These are phyloP conservation scores for Caenorhabditis becei DNA, from an alignment of 2,888 invertebrate species.

Conservation along the genomic window DNA sequence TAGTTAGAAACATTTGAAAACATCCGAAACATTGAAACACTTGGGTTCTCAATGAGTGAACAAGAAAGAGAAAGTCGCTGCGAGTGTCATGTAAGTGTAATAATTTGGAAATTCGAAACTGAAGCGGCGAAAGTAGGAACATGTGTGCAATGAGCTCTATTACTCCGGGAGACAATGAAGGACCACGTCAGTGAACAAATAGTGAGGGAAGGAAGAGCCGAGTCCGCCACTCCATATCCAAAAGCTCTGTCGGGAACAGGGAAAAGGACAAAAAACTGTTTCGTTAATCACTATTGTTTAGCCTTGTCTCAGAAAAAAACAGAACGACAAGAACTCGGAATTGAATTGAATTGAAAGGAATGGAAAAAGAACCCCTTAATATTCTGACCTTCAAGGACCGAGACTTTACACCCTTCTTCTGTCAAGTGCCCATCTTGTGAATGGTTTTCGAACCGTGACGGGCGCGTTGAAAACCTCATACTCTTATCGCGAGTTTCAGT, in stretches of 20 bases:
- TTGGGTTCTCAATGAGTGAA: conserved; percentile 39
- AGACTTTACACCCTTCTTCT: conserved; percentile 32
- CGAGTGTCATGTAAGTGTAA: conserved; percentile 48
- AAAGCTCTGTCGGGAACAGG: conserved; percentile 7
- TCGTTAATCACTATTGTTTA: conserved; percentile 35
- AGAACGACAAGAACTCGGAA: background rate
- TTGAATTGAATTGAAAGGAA: too few relatives aligned
- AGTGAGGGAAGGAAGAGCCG: conserved; percentile 3
- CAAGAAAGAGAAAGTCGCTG: conserved; percentile 47
- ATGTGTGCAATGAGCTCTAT: conserved; percentile 30
- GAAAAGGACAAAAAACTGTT: conserved; percentile 14
- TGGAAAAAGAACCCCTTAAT: conserved; percentile 47
- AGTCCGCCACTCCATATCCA: conserved; percentile 33
- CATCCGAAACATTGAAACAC: conserved; percentile 18
- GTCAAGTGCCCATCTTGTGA: conserved; percentile 38
- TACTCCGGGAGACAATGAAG: background rate
- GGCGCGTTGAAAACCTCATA: background rate
- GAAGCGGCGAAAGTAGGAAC: conserved; percentile 40
- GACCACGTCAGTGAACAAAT: conserved; percentile 32
- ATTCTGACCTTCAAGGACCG: conserved; percentile 30
- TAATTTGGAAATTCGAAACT: conserved; percentile 55
- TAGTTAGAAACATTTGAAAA: too few relatives aligned
- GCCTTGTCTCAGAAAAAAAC: conserved; percentile 8
- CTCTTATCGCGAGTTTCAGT: background rate
- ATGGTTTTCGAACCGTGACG: conserved; percentile 32